Conservation (phyloP, 2,797 vertebrate species). For the Pseudotriccus pelzelni region DNA sequence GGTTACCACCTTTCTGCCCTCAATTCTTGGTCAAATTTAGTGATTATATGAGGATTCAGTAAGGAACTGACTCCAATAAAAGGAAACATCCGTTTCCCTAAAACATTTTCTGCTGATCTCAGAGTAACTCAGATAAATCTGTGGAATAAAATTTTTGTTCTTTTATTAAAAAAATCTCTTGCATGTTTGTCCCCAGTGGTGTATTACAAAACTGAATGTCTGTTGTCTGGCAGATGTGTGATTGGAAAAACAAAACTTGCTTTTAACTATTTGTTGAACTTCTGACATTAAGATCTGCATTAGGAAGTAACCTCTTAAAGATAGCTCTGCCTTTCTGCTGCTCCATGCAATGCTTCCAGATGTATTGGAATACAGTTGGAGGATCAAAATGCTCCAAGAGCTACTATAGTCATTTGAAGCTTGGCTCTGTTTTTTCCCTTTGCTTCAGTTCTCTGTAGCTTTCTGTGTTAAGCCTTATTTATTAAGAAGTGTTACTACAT, state of each 20-base stretch:
- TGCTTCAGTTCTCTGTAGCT: background rate
- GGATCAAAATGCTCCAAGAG: background rate
- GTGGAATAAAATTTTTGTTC: background rate
- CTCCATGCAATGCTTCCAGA: background rate
- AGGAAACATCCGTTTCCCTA: background rate
- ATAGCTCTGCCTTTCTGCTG: background rate
- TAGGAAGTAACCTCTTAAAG: background rate
- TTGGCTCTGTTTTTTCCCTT: background rate
- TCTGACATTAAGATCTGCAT: background rate
- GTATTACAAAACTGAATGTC: background rate
- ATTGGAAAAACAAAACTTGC: background rate
- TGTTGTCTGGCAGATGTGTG: background rate
- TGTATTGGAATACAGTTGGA: background rate
- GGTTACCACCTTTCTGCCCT: background rate
- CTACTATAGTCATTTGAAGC: background rate
- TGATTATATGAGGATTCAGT: background rate
- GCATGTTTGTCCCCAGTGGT: background rate
- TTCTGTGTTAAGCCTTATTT: background rate
- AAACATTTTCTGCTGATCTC: background rate
- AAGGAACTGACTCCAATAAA: background rate
- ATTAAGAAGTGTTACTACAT: background rate
- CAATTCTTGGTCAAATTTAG: rapidly evolving
- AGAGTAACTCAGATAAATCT: background rate
- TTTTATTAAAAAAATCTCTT: background rate
- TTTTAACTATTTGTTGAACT: background rate